Evolutionary conservation across 2,888 invertebrate genomes (phyloP), one percentile per base, ranked within the genome.

Genomic region (Agonum fuliginosum): DNA sequence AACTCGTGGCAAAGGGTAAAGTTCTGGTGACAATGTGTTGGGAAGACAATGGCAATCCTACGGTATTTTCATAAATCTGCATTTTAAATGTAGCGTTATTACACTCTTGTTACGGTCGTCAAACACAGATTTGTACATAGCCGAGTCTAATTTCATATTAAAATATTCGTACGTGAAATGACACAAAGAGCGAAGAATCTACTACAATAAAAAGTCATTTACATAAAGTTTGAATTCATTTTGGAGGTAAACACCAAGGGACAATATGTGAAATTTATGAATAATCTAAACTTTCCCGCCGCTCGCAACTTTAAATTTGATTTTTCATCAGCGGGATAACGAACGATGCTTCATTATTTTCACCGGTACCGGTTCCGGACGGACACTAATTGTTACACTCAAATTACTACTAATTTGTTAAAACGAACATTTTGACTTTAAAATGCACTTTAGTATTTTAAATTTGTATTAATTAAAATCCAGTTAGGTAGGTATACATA

Each of bases 61-160:
- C 37, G 62, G 58, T 54, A 78, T 80, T 80, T 80, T 80, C 78
- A 80, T 80, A 80, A 80, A 79, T 80, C 80, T 80, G 79, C 79
- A 80, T 80, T 80, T 80, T 79, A 80, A 80, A 80, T 80, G 80
- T 54, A 77, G 69, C 72, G 76, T 78, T 79, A 79, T 78, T 78
- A 79, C 80, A 79, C 74, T 77, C 73, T 79, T 78, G 78, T 78
- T 78, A 72, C 74, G 71, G 74, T 78, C 78, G 79, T 79, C 79
- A 79, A 79, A 79, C 79, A 79, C 78, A 78, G 74, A 73, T 76
- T 79, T 79, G 77, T 77, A 78, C 78, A 74, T 78, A 41, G 65
- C 54, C 43, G 17, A n/a, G 46, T 34, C 79, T 80, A 80, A 80
- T 80, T 80, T 79, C 48, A 67, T 67, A 78, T 80, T 80, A 79